These are phyloP conservation scores for human DNA, from an alignment of 2,113 vertebrate species.

Conservation along the genomic window GRCh38 chr3:100174501-100175000, in stretches of 20 bases:
- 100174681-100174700: not conserved
- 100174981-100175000: not conserved
- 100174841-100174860: constrained; percentile 11
- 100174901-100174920: not conserved
- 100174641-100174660: not conserved
- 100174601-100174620: not conserved
- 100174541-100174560: constrained; percentile 40
- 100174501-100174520: constrained; percentile 35
- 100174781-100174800: not conserved
- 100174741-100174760: not conserved
- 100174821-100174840: not conserved
- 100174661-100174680: not conserved
- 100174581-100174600: not conserved
- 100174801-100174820: constrained; percentile 24
- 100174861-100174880: constrained; percentile 13
- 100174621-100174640: not conserved
- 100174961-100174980: not conserved
- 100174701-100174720: not conserved
- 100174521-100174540: not conserved
- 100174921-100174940: constrained; percentile 44
- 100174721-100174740: not conserved
- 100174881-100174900: not conserved
- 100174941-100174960: not conserved
- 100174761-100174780: not conserved
- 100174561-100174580: not conserved